A percentile compares a stretch with the other conserved stretches of the same genome.
Conservation (phyloP, 2,113 vertebrate species). For the Crotalus tigris region DNA sequence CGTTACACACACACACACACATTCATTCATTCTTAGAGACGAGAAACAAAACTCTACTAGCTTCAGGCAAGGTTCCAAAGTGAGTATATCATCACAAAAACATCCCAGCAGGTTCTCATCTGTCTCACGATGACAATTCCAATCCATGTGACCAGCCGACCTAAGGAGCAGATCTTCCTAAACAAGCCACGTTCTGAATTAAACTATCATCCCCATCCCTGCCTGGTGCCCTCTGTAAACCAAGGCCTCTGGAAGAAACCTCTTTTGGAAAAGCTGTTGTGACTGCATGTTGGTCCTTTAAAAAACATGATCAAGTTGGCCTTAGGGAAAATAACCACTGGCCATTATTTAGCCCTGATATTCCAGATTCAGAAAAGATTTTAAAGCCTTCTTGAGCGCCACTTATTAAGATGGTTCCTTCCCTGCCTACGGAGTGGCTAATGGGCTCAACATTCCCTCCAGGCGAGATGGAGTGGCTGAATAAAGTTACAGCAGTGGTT, state of each 20-base stretch:
- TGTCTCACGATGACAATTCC: not conserved
- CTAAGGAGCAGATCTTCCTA: not conserved
- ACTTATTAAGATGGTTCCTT: constrained; percentile 69
- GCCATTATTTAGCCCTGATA: constrained; percentile 40
- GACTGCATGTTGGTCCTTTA: too few species aligned
- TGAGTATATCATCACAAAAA: not conserved
- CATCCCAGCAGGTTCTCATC: not conserved
- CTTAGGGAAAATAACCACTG: too few species aligned
- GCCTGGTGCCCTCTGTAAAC: too few species aligned
- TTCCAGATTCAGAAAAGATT: constrained; percentile 41
- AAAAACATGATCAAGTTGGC: too few species aligned
- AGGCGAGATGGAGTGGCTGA: constrained; percentile 36
- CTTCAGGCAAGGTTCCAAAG: not conserved
- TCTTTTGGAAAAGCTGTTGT: too few species aligned
- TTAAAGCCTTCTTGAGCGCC: constrained; percentile 58
- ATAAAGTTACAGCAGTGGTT: constrained; percentile 36
- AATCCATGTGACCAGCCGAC: not conserved
- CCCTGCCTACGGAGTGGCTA: constrained; percentile 35
- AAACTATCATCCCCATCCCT: too few species aligned
- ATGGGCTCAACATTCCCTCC: constrained; percentile 42
- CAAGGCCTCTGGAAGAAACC: too few species aligned
- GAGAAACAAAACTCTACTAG: not conserved
- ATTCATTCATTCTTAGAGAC: not conserved
- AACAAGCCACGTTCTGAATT: too few species aligned
- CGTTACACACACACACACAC: too few species aligned